Base-by-base conservation (phyloP, 2,888 invertebrate genomes). In the Papilio protenor region DNA sequence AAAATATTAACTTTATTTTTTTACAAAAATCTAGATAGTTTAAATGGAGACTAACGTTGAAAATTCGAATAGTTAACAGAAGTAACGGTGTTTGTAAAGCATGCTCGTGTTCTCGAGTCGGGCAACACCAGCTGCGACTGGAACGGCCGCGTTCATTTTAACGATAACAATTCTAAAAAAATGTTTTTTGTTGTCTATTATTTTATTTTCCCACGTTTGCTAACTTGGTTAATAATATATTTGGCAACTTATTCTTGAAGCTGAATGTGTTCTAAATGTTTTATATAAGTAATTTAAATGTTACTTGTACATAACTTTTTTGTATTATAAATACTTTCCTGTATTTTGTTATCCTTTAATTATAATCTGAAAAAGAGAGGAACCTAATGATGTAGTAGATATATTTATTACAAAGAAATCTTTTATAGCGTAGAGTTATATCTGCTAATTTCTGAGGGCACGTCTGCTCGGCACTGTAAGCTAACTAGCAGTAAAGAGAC, bases 41-140 rank as follows among this genome's bases (percentile, higher is more conserved):
- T 16, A 33, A 49, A 47, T 45, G 49, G 18, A 21, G 14, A 71
- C 77, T 77, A 77, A 77, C 77, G 47, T 59, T 75, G 40, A 61
- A 52, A 18, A 57, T 73, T 10, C 71, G 40, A 61, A 49, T 27
- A 14, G 33, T 49, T 74, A 74, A 74, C 73, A 49, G 40, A 49
- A 49, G 45, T 64, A 77, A 69, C 45, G 52, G 40, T 74, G 59
- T 75, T 33, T 64, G 57, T 49, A 45, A 12, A 71, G 75, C 77
- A 75, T 75, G 78, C 18, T 64, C 33, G 70, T 70, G 49, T 71
- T 70, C 47, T 47, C 47, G 21, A 69, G 40, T 33, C 49, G 21
- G 52, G 3, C 23, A 47, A 16, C 75, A 11, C 55, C 33, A 75
- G 16, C 40, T 69, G 49, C 45, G 45, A 57, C 23, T 69, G 66